Base-by-base conservation (phyloP, 2,888 invertebrate species). In the Epinotia nisella region DNA sequence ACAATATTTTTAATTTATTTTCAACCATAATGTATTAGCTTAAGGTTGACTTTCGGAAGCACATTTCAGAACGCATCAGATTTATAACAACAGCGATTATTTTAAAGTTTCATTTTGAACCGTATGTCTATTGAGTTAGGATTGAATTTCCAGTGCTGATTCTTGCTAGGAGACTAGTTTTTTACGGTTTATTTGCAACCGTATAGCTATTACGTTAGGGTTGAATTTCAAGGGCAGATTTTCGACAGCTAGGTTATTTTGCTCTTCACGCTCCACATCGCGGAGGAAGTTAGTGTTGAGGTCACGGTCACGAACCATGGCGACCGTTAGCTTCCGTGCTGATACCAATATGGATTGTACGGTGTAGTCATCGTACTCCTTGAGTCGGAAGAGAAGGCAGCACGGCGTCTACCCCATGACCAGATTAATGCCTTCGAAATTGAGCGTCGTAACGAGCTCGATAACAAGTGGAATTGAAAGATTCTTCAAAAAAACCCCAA, bases 251-350 rank as follows among this genome's bases (percentile, higher is more conserved):
- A 5, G 24, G 29, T 62, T 62, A 49, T 49, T 13, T 45, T n/a
- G 11, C 2, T n/a, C 51, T 56, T 70, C 64, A 49, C 64, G 70
- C 35, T 65, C 65, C 55, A 65, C 55, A 65, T 64, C 17, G 35
- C 29, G 17, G 13, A 69, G 70, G 64, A 70, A 64, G 35, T 39
- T 17, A 21, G 35, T 35, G 69, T 35, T n/a, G 53, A 61, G 70
- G 69, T 70, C 61, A 70, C 69, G 69, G 69, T 55, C 69, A 41
- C 41, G 67, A 58, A 15, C 15, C 29, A 29, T 41, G 5, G 29
- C 13, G 19, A 17, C 70, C 61, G 69, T 61, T 41, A 69, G 39
- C 60, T 53, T 24, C 60, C 69, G 21, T 41, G 24, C 53, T 11
- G 19, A 68, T 68, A 58, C 35, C 2, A 53, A n/a, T 17, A 10